phyloP scores from a whole-genome alignment of 1,140 invertebrate species.

The Procambarus virginalis region DNA sequence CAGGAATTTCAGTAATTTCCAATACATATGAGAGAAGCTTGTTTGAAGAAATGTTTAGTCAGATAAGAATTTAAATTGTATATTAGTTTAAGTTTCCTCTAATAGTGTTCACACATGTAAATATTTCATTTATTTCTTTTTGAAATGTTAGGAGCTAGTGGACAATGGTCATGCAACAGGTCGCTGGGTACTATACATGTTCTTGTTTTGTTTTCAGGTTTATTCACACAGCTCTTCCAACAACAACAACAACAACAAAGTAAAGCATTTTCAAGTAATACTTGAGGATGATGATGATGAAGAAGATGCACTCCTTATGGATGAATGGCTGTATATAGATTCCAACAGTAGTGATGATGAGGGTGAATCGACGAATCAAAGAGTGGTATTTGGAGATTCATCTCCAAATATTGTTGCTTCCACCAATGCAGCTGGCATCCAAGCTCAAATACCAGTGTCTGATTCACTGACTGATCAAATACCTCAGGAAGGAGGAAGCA shows the following conservation, averaged over 20 bases:
- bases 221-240: background rate
- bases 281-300: background rate
- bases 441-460: background rate
- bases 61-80: too few species aligned
- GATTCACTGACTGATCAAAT: background rate
- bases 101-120: too few species aligned
- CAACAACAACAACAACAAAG: background rate
- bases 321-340: background rate
- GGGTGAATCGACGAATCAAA: background rate
- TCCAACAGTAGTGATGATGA: background rate
- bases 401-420: background rate
- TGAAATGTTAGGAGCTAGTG: too few species aligned
- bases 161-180: too few species aligned
- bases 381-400: background rate
- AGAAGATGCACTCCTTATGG: background rate
- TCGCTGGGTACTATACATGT: too few species aligned
- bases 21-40: too few species aligned
- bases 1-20: too few species aligned
- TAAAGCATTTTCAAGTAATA: background rate
- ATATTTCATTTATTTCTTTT: too few species aligned
- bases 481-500: too few species aligned
- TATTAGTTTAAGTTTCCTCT: too few species aligned
- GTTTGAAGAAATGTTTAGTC: too few species aligned
- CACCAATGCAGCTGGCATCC: background rate
- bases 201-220: background rate